phyloP scores from a whole-genome alignment of 2,113 vertebrate genomes.

The Hymenochirus boettgeri region DNA sequence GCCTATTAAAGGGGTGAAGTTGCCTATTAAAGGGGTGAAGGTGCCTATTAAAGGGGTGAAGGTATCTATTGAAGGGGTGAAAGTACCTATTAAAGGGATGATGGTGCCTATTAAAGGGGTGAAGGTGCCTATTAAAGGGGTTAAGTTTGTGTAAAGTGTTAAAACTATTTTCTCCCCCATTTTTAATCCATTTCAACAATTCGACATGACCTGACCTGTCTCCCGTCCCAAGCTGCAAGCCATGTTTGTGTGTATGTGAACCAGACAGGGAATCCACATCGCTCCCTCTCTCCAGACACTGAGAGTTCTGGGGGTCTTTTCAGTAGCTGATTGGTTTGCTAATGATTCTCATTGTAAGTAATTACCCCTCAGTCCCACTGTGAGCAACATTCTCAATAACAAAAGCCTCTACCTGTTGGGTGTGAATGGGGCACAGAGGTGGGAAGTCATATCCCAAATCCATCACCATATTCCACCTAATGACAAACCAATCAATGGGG shows the following conservation, averaged over 20 bases:
- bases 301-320: background rate
- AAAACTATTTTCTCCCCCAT: too few relatives aligned
- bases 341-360: conserved; percentile 50
- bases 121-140: too few relatives aligned
- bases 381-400: conserved; percentile 19
- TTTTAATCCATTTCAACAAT: too few relatives aligned
- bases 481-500: conserved; percentile 21
- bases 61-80: too few relatives aligned
- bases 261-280: conserved; percentile 44
- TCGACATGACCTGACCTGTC: too few relatives aligned
- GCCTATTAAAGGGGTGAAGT: too few relatives aligned
- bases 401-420: background rate
- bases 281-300: rapidly evolving
- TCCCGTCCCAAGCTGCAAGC: too few relatives aligned
- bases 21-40: too few relatives aligned
- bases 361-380: conserved; percentile 46
- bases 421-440: rapidly evolving
- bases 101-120: too few relatives aligned
- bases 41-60: too few relatives aligned
- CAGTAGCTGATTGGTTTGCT: conserved; percentile 34
- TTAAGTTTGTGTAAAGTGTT: too few relatives aligned
- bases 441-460: conserved; percentile 1
- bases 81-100: too few relatives aligned
- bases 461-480: conserved; percentile 21
- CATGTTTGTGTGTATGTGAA: conserved; percentile 3